These are phyloP conservation scores for Eilema caniola DNA, from an alignment of 2,888 invertebrate species.

Conservation along the genomic window DNA sequence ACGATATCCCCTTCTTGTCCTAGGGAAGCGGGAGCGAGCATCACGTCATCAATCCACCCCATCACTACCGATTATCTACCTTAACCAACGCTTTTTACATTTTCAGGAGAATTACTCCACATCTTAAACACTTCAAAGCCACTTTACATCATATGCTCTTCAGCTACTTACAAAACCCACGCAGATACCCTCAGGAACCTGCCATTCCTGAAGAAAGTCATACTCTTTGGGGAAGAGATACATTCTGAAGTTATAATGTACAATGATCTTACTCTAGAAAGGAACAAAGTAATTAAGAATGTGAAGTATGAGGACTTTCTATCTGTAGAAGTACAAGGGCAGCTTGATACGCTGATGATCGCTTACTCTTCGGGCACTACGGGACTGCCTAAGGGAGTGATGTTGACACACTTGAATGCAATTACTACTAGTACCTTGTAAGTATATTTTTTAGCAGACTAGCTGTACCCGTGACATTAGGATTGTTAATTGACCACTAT, in stretches of 20 bases:
- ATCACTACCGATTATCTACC: too few species aligned
- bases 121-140: slow-evolving; percentile 70
- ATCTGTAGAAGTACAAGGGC: slow-evolving; percentile 62
- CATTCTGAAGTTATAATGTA: slow-evolving; percentile 53
- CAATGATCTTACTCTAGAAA: slow-evolving; percentile 58
- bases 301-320: slow-evolving; percentile 63
- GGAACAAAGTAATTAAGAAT: slow-evolving; percentile 48
- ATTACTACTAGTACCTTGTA: slow-evolving; percentile 59
- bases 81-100: background rate
- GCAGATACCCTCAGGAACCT: slow-evolving; percentile 53
- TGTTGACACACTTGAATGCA: slow-evolving; percentile 70
- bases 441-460: slow-evolving; percentile 44
- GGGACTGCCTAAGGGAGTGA: slow-evolving; percentile 76
- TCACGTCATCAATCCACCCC: too few species aligned
- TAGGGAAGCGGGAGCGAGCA: too few species aligned
- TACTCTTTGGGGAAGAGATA: slow-evolving; percentile 64
- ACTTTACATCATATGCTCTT: slow-evolving; percentile 67
- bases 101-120: slow-evolving; percentile 73
- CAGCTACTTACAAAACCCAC: slow-evolving; percentile 60
- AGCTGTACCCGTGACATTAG: too few species aligned
- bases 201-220: slow-evolving; percentile 57
- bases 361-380: slow-evolving; percentile 80
- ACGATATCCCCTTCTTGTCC: too few species aligned
- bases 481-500: too few species aligned
- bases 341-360: slow-evolving; percentile 64